These are phyloP conservation scores for Idaea straminata DNA, from an alignment of 2,888 invertebrate genomes.

Conservation along the genomic window DNA sequence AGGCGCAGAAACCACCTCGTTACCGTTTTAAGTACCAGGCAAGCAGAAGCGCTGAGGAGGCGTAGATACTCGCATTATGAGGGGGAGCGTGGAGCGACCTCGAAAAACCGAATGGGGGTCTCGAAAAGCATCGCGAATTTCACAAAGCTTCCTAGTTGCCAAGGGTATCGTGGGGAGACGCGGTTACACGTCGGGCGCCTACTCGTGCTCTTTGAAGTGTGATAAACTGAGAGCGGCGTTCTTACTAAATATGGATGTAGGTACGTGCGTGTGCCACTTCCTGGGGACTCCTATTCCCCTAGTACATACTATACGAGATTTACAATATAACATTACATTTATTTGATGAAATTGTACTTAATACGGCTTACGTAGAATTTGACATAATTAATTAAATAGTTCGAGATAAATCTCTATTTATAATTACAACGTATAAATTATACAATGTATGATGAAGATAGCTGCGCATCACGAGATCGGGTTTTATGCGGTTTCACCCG, in stretches of 20 bases:
- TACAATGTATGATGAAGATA: background rate
- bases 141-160: constrained; percentile 75
- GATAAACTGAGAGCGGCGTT: constrained; percentile 63
- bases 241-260: constrained; percentile 60
- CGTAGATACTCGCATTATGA: constrained; percentile 52
- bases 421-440: background rate
- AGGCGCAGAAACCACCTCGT: constrained; percentile 59
- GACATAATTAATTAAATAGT: background rate
- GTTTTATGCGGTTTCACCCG: no score
- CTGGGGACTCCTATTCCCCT: constrained; percentile 34
- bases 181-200: constrained; percentile 63
- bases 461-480: no score
- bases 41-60: constrained; percentile 37
- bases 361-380: background rate
- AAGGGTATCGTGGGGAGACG: constrained; percentile 56
- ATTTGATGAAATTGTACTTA: constrained; percentile 6
- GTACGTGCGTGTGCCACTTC: constrained; percentile 53
- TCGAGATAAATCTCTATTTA: background rate
- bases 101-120: constrained; percentile 74
- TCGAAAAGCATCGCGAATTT: constrained; percentile 72
- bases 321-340: constrained; percentile 27
- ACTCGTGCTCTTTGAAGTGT: constrained; percentile 71
- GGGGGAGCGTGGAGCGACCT: constrained; percentile 58
- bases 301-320: constrained; percentile 22
- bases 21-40: constrained; percentile 41